phyloP scores from a whole-genome alignment of 2,888 invertebrate species.

The Pandemis cinnamomeana region DNA sequence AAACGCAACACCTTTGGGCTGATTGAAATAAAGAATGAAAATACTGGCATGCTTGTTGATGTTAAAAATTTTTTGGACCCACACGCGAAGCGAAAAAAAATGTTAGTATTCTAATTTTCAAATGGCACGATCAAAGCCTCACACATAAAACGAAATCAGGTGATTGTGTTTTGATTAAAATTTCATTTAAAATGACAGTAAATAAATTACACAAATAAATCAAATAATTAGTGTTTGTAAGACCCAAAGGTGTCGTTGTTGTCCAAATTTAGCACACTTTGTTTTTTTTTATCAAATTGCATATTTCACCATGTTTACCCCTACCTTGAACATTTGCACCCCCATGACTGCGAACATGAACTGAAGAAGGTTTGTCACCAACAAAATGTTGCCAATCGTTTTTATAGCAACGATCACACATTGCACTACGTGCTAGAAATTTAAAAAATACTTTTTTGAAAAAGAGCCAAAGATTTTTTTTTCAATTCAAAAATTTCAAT shows the following conservation, averaged over 20 bases:
- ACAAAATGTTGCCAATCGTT: constrained; percentile 99
- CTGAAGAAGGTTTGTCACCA: constrained; percentile 99
- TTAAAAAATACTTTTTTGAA: constrained; percentile 24
- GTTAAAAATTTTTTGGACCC: constrained; percentile 79
- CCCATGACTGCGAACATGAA: constrained; percentile 99
- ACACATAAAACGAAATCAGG: constrained; percentile 72
- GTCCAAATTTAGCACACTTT: constrained; percentile 22
- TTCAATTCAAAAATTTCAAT: background rate
- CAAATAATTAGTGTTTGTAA: constrained; percentile 49
- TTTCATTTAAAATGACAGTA: constrained; percentile 39
- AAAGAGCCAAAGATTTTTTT: background rate
- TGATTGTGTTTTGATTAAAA: constrained; percentile 51
- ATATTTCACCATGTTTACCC: constrained; percentile 60
- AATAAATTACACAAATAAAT: constrained; percentile 46
- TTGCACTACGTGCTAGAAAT: constrained; percentile 97
- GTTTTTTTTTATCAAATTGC: constrained; percentile 40
- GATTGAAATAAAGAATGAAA: constrained; percentile 50
- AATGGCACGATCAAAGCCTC: constrained; percentile 63
- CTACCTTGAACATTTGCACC: constrained; percentile 99
- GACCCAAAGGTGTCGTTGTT: constrained; percentile 81
- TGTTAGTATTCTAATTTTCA: constrained; percentile 63
- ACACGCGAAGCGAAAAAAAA: constrained; percentile 63
- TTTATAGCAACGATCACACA: constrained; percentile 99
- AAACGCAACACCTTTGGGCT: constrained; percentile 82
- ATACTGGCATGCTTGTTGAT: constrained; percentile 63